Evolutionary conservation across 2,888 invertebrate genomes (phyloP).

Genomic region (Nowickia ferox): DNA sequence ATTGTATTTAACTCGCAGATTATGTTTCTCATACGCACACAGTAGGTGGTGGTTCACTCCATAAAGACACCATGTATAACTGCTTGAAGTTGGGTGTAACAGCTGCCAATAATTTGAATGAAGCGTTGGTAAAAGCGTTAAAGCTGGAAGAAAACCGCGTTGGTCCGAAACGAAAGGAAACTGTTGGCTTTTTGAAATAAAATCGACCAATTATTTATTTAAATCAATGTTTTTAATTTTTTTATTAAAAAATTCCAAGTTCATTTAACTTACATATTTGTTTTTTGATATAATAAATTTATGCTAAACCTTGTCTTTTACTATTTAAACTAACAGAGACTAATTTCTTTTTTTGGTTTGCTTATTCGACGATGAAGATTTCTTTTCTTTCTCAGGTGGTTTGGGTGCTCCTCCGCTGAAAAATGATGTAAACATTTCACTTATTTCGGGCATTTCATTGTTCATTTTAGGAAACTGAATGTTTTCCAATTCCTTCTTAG

Average conservation of each 20-base stretch:
- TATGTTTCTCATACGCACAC: slow-evolving; percentile 85
- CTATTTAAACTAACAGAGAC: slow-evolving; percentile 41
- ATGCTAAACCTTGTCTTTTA: slow-evolving; percentile 17
- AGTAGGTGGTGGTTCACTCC: slow-evolving; percentile 91
- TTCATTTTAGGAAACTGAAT: slow-evolving; percentile 87
- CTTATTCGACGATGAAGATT: slow-evolving; percentile 78
- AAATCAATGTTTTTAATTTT: slow-evolving; percentile 24
- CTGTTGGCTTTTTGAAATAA: slow-evolving; percentile 80
- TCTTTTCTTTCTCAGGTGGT: slow-evolving; percentile 80
- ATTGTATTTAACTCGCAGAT: slow-evolving; percentile 73
- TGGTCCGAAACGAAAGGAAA: slow-evolving; percentile 79
- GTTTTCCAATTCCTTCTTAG: slow-evolving; percentile 97
- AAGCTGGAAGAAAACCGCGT: slow-evolving; percentile 85
- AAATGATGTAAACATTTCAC: slow-evolving; percentile 95
- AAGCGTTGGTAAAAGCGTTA: slow-evolving; percentile 87
- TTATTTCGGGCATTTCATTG: slow-evolving; percentile 96
- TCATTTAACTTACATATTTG: slow-evolving; percentile 16
- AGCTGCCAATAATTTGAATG: slow-evolving; percentile 88
- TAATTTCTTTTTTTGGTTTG: slow-evolving; percentile 82
- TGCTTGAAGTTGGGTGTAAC: slow-evolving; percentile 89
- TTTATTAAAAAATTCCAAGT: slow-evolving; percentile 36
- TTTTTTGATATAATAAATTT: slow-evolving; percentile 47
- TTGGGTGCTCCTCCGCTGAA: slow-evolving; percentile 89
- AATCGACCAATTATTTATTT: background rate
- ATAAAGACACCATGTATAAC: slow-evolving; percentile 87